Evolutionary conservation across 2,113 vertebrate genomes (phyloP), one percentile per base, ranked within the genome.

Genomic region (Crocuta crocuta): DNA sequence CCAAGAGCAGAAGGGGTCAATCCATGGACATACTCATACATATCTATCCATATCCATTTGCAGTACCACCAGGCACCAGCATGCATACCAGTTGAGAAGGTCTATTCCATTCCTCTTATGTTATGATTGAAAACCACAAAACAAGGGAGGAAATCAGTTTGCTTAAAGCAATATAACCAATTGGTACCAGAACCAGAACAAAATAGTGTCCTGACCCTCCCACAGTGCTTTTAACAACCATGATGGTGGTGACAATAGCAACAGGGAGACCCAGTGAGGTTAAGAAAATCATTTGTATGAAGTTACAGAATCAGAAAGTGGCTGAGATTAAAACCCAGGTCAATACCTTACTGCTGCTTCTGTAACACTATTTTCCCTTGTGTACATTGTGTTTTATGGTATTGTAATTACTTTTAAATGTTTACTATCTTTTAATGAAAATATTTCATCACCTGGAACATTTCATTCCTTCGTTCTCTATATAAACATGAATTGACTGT

Each of bases 381-480:
- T 65, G 58, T 24, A 45, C 73, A 28, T 70, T 87, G 17, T 70
- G 50, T 89, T 89, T 83, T 83, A 94, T 16, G 66, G 35, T 16
- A 45, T 79, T 61, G 10, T 68, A 35, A 71, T 80, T 50, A 8
- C 35, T 87, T 87, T 55, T 31, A 61, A 94, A 39, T 55, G 76
- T 66, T 95, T 58, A 63, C 55, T 89, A 3, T 73, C 43, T 82
- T 95, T 43, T 55, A 92, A 81, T 63, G 88, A 81, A 95, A 89
- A 70, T 63, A 81, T 58, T 91, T 73, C 53, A 68, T 92, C 92
- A 74, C 21, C 55, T 39, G 26, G 50, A 81, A 66, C 12, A 81
- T 94, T 84, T 43, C 21, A 71, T 88, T 87, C 73, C 48, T 96
- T 94, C 65, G 86, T 95, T 96, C 89, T 76, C 80, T 85, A 66